phyloP scores from a whole-genome alignment of 2,888 invertebrate genomes.

The Scelioninae gen. 1 region DNA sequence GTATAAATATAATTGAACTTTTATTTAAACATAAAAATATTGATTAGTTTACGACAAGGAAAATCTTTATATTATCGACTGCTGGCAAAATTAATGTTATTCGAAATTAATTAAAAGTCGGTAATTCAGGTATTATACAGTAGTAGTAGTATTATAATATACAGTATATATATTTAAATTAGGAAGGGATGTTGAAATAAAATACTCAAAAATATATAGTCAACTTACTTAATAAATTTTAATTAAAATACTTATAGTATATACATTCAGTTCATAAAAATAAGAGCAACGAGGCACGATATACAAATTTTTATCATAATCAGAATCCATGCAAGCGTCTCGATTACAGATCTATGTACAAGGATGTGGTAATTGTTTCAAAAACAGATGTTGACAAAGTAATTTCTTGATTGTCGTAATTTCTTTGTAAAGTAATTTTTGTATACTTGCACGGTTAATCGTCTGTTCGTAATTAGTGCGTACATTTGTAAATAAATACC shows the following conservation, averaged over 20 bases:
- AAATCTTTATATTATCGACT: too few relatives aligned
- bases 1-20: too few relatives aligned
- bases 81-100: too few relatives aligned
- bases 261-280: slow-evolving; percentile 80
- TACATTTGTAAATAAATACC: neutral
- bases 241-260: slow-evolving; percentile 80
- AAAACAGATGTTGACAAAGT: slow-evolving; percentile 8
- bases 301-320: slow-evolving; percentile 56
- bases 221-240: slow-evolving; percentile 69
- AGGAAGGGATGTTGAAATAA: neutral
- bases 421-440: too few relatives aligned
- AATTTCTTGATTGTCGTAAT: too few relatives aligned
- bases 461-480: slow-evolving; percentile 14
- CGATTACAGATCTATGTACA: slow-evolving; percentile 69
- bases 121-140: too few relatives aligned
- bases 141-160: too few relatives aligned
- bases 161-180: too few relatives aligned
- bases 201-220: slow-evolving; percentile 21
- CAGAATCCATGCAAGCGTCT: slow-evolving; percentile 58
- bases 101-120: too few relatives aligned
- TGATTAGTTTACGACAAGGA: too few relatives aligned
- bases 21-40: too few relatives aligned
- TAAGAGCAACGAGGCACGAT: slow-evolving; percentile 69
- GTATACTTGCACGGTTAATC: slow-evolving; percentile 40
- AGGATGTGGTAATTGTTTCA: slow-evolving; percentile 43